Percentiles rank a stretch among this genome's conserved stretches.
Evolutionary conservation across 2,888 invertebrate genomes (phyloP).

Genomic region (Pollenia amentaria): DNA sequence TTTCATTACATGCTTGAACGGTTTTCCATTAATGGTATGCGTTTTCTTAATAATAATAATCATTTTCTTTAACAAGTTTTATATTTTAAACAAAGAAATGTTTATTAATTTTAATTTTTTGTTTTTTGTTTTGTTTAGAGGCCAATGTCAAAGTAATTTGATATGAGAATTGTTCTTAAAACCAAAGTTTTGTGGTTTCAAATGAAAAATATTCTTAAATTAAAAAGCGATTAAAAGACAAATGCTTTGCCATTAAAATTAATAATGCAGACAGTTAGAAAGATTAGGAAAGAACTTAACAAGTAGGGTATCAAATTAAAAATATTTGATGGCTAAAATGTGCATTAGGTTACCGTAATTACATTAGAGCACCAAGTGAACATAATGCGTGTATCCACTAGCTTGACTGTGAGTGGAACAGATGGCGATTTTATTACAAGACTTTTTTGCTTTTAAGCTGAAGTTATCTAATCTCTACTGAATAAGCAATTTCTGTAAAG

Average conservation of each 20-base stretch:
- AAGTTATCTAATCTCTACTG: too few species aligned
- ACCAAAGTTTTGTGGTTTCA: slow-evolving; percentile 15
- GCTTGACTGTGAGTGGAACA: too few species aligned
- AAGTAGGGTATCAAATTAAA: neutral
- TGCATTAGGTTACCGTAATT: too few species aligned
- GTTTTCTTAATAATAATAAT: slow-evolving; percentile 53
- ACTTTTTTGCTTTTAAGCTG: too few species aligned
- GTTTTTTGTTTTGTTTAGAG: slow-evolving; percentile 53
- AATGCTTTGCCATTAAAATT: neutral
- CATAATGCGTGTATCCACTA: too few species aligned
- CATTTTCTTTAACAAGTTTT: slow-evolving; percentile 44
- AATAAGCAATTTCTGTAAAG: too few species aligned
- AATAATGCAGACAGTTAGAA: slow-evolving; percentile 11
- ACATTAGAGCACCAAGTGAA: too few species aligned
- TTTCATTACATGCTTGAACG: slow-evolving; percentile 52
- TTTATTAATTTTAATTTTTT: neutral
- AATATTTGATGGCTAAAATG: too few species aligned
- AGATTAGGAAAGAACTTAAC: neutral
- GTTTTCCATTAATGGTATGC: slow-evolving; percentile 20
- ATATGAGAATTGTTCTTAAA: slow-evolving; percentile 40
- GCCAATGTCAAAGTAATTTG: slow-evolving; percentile 71
- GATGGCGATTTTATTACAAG: too few species aligned
- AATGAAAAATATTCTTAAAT: slow-evolving; percentile 26
- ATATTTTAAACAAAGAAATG: slow-evolving; percentile 19
- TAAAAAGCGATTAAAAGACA: neutral